Percentiles rank a stretch among this genome's conserved stretches.
Evolutionary conservation across 2,888 invertebrate genomes (phyloP).

Genomic region (Strigamia maritima): DNA sequence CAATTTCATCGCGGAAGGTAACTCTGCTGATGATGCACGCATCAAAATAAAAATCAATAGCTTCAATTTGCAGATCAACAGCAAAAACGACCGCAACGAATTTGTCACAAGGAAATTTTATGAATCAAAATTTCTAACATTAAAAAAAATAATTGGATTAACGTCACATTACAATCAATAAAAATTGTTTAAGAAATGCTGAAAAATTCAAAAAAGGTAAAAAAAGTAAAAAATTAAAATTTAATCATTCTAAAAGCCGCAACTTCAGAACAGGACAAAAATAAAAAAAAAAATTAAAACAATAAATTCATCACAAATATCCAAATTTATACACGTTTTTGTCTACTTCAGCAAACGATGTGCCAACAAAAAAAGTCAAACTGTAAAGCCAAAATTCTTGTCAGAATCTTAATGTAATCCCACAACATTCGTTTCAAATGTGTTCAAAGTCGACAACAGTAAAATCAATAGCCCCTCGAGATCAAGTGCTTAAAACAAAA

Average conservation of each 20-base stretch:
- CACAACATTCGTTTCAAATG: constrained; percentile 8
- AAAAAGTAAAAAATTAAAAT: not conserved
- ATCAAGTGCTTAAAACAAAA: not conserved
- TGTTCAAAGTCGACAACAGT: constrained; percentile 5
- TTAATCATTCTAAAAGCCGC: constrained; percentile 11
- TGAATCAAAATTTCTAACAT: too few species aligned
- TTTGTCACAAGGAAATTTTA: too few species aligned
- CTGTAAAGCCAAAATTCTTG: constrained; percentile 23
- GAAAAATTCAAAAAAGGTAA: not conserved
- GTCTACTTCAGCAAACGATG: constrained; percentile 25
- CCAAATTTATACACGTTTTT: not conserved
- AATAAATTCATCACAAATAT: not conserved
- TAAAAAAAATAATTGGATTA: too few species aligned
- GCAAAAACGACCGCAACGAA: too few species aligned
- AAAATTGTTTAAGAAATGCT: too few species aligned
- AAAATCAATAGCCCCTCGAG: constrained; percentile 21
- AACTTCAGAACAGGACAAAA: not conserved
- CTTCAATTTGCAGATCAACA: too few species aligned
- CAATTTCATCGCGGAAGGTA: too few species aligned
- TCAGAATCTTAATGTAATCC: constrained; percentile 25
- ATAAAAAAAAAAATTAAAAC: not conserved
- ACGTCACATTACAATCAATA: too few species aligned
- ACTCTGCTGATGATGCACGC: too few species aligned
- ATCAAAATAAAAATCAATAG: too few species aligned
- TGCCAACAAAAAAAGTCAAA: not conserved